Base-by-base conservation (phyloP, 2,797 vertebrate species). In the Macropus fuliginosus region DNA sequence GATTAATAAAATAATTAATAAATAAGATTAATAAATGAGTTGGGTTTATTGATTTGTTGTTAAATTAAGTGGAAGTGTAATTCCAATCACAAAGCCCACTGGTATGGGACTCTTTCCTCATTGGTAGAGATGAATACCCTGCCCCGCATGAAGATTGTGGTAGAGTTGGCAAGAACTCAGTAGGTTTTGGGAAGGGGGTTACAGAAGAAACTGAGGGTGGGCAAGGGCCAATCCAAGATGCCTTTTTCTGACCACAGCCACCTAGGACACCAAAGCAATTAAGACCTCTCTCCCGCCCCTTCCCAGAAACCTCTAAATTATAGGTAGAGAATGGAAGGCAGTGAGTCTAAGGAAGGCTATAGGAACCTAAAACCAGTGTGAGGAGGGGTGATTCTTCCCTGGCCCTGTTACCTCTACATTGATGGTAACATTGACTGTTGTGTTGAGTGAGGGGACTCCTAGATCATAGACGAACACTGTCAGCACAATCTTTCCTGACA, bases 401-500 rank as follows among this genome's bases (percentile, higher is more conserved):
- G 4, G 12, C 3, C 28, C 0, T 0, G 94, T 98, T 98, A 99
- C 99, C 99, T 98, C 99, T 59, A 99, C 97, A 0, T 97, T 99
- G 98, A 99, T 98, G 93, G 97, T 98, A 93, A 99, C 98, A 0
- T 95, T 96, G 91, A 98, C 99, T 0, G 0, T 66, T n/a, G 98
- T 95, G 54, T 97, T 99, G 93, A 96, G 94, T 0, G 96, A 57
- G 0, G 99, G 98, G 0, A 55, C 0, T 0, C 99, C 99, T 0
- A 98, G 97, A 97, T 99, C 99, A 3, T 99, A 98, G 81, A 99
- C 99, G 0, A 97, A 97, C 94, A 99, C 98, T 0, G 95, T 99
- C 95, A 99, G 97, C 89, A 98, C 94, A 4, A 99, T 98, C 89
- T 91, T 98, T 4, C 99, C 99, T 0, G 87, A 92, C 40, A 99